Conservation (phyloP, 2,888 invertebrate genomes). For the Thyatira batis region DNA sequence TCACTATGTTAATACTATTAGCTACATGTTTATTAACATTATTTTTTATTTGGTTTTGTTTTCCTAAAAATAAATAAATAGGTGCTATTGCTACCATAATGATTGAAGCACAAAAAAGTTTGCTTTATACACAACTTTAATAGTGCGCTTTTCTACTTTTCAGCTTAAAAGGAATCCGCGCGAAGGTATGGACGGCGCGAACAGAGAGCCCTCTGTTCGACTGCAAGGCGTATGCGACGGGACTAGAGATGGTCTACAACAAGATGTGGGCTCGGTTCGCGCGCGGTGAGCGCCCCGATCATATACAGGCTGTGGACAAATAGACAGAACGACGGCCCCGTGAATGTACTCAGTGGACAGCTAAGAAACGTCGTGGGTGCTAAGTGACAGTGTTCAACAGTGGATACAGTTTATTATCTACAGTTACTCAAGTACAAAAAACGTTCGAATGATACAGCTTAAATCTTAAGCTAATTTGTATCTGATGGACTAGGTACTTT, state of each 20-base stretch:
- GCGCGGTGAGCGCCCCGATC: constrained; percentile 91
- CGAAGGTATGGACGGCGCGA: constrained; percentile 97
- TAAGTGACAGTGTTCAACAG: constrained; percentile 18
- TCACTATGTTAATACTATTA: too few relatives aligned
- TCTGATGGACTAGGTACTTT: background rate
- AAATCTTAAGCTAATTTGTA: background rate
- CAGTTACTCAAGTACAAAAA: background rate
- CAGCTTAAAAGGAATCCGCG: constrained; percentile 93
- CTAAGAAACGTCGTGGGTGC: constrained; percentile 46
- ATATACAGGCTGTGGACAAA: constrained; percentile 83
- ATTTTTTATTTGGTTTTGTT: too few relatives aligned
- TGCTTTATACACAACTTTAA: constrained; percentile 3
- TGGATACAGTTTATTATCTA: background rate
- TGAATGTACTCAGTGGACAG: constrained; percentile 14
- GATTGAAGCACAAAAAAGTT: too few relatives aligned
- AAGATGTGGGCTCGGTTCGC: constrained; percentile 95
- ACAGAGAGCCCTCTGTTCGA: constrained; percentile 96
- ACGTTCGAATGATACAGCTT: constrained; percentile 1
- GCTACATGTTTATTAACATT: too few relatives aligned
- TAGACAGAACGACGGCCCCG: constrained; percentile 34
- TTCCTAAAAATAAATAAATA: too few relatives aligned
- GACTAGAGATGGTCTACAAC: constrained; percentile 93
- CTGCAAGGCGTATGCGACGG: constrained; percentile 95
- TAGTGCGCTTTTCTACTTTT: constrained; percentile 36
- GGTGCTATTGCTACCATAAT: too few relatives aligned